These are phyloP conservation scores for Anolis carolinensis DNA, from an alignment of 2,113 vertebrate genomes.

Conservation along the genomic window DNA sequence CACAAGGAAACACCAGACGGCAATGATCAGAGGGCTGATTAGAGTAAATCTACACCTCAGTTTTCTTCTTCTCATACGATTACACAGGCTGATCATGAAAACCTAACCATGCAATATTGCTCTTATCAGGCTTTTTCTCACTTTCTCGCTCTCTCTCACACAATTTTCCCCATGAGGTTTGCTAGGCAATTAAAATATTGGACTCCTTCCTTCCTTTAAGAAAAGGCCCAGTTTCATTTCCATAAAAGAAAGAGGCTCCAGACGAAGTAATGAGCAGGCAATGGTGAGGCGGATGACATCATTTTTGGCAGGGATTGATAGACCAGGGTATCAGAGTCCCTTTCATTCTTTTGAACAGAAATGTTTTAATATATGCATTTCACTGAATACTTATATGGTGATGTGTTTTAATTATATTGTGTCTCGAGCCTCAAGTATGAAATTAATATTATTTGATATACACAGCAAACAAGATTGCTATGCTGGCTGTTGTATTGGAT, in stretches of 20 bases:
- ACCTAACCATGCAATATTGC: background rate
- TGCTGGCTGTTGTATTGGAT: no score
- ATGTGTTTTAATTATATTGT: no score
- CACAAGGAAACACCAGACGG: background rate
- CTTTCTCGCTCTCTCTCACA: background rate
- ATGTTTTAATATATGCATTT: no score
- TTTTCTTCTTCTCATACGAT: background rate
- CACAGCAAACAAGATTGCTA: no score
- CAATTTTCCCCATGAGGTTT: background rate
- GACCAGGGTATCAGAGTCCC: background rate
- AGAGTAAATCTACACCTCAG: background rate
- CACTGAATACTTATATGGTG: no score
- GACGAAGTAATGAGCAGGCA: conserved; percentile 18
- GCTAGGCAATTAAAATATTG: conserved; percentile 32
- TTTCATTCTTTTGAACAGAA: background rate
- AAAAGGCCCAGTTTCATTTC: conserved; percentile 21
- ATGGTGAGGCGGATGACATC: conserved; percentile 38
- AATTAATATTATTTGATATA: no score
- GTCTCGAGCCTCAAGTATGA: no score
- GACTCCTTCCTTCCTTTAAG: conserved; percentile 37
- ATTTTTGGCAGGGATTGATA: conserved; percentile 13
- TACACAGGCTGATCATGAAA: background rate
- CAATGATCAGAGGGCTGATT: background rate
- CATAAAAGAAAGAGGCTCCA: background rate
- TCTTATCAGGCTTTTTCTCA: background rate